Percentiles rank a stretch among this genome's conserved stretches.
Evolutionary conservation across 2,797 vertebrate species (phyloP).

Genomic region (Takifugu ocellatus): DNA sequence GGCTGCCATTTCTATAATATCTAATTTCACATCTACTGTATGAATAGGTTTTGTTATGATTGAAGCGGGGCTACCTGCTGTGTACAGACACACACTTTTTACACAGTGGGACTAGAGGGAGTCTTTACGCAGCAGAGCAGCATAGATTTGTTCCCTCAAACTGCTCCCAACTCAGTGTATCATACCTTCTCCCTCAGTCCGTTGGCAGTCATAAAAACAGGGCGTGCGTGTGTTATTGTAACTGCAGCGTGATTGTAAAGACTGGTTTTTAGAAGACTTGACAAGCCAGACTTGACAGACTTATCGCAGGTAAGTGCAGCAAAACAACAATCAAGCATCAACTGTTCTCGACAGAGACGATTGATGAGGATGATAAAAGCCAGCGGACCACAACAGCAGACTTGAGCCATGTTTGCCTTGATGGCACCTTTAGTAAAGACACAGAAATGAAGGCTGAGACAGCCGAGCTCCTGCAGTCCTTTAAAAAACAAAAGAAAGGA

Average conservation of each 20-base stretch:
- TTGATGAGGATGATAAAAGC: constrained; percentile 17
- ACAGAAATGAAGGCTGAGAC: constrained; percentile 38
- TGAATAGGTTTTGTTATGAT: too few relatives aligned
- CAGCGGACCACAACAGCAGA: constrained; percentile 10
- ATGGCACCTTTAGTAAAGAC: constrained; percentile 33
- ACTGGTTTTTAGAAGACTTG: constrained; percentile 7
- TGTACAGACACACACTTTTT: too few relatives aligned
- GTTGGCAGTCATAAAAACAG: too few relatives aligned
- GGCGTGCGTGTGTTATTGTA: too few relatives aligned
- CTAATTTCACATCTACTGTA: too few relatives aligned
- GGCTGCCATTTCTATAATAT: background rate
- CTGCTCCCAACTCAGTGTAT: too few relatives aligned
- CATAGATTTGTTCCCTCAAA: too few relatives aligned
- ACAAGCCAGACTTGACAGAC: background rate
- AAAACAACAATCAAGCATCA: constrained; percentile 21
- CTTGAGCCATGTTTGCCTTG: constrained; percentile 17
- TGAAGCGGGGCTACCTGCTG: too few relatives aligned
- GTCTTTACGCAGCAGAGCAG: background rate
- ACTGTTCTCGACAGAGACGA: constrained; percentile 12
- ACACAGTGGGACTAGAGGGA: background rate
- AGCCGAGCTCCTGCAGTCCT: constrained; percentile 5
- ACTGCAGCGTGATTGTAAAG: background rate
- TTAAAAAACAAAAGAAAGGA: too few relatives aligned
- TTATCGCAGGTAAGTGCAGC: constrained; percentile 1
- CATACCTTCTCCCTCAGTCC: too few relatives aligned